Evolutionary conservation across 2,888 invertebrate genomes (phyloP).

Genomic region (Gastracanthus pulcherrimus): DNA sequence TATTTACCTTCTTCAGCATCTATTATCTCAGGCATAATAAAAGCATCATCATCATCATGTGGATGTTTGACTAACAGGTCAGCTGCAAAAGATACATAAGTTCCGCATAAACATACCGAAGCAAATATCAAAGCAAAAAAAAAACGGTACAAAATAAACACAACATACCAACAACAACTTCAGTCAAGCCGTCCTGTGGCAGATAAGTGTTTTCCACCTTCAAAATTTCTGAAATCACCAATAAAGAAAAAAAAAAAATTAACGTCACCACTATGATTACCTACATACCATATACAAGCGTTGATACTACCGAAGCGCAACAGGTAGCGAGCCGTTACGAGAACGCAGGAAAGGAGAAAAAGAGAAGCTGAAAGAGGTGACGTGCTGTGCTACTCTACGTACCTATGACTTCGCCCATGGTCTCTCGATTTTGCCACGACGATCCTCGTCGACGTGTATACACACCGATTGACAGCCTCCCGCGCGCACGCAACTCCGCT

Average conservation of each 20-base stretch:
- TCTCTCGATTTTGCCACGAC: neutral
- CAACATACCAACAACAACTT: slow-evolving; percentile 53
- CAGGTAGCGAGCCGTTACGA: slow-evolving; percentile 47
- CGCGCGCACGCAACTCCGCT: no score
- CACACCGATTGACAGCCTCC: neutral
- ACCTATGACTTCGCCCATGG: slow-evolving; percentile 60
- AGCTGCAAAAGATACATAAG: slow-evolving; percentile 14
- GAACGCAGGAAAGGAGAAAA: neutral
- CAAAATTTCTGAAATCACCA: slow-evolving; percentile 65
- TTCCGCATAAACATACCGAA: neutral
- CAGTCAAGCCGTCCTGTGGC: slow-evolving; percentile 55
- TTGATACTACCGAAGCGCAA: slow-evolving; percentile 35
- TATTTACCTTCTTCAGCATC: slow-evolving; percentile 53
- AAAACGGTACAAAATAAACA: slow-evolving; percentile 1
- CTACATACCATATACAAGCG: neutral
- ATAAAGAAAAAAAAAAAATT: slow-evolving; percentile 2
- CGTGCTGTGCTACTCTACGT: slow-evolving; percentile 1
- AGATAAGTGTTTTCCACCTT: slow-evolving; percentile 63
- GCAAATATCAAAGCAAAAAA: slow-evolving; percentile 21
- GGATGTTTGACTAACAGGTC: slow-evolving; percentile 42
- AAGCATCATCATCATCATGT: slow-evolving; percentile 17
- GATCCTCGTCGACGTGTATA: neutral
- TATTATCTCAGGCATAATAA: slow-evolving; percentile 58
- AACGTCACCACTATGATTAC: neutral
- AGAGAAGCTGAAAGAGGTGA: neutral